Evolutionary conservation across 92 coral and sea anemone species (phyloP).

Genomic region (Paramuricea clavata): DNA sequence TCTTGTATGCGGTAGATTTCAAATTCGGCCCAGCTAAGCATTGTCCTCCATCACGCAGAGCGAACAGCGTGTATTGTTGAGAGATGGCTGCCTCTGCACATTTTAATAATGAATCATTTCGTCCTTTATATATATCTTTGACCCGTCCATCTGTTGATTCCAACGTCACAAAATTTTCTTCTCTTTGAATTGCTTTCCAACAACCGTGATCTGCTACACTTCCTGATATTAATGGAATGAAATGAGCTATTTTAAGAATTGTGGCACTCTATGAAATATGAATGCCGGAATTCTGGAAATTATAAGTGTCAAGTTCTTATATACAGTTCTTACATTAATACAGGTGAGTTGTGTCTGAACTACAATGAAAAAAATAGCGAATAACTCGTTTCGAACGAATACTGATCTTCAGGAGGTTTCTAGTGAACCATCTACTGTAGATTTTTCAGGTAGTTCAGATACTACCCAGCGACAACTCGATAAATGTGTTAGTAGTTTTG

Average conservation of each 20-base stretch:
- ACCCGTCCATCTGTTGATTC: slow-evolving; percentile 81
- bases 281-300: not conserved
- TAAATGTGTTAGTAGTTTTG: not conserved
- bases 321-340: too few relatives aligned
- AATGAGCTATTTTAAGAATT: not conserved
- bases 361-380: too few relatives aligned
- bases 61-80: slow-evolving; percentile 86
- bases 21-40: slow-evolving; percentile 88
- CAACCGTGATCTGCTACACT: slow-evolving; percentile 81
- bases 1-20: slow-evolving; percentile 73
- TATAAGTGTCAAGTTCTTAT: too few relatives aligned
- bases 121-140: slow-evolving; percentile 76
- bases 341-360: too few relatives aligned
- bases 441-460: not conserved
- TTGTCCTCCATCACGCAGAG: slow-evolving; percentile 90
- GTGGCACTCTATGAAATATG: not conserved
- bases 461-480: not conserved
- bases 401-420: too few relatives aligned
- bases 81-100: slow-evolving; percentile 88
- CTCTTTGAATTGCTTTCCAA: slow-evolving; percentile 77
- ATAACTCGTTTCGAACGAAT: too few relatives aligned
- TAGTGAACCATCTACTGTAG: too few relatives aligned
- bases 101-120: slow-evolving; percentile 73
- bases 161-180: slow-evolving; percentile 70
- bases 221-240: slow-evolving; percentile 53